A percentile compares a stretch with the other conserved stretches of the same genome.
Conservation (phyloP, 2,888 invertebrate genomes). For the Harpalus rufipes region DNA sequence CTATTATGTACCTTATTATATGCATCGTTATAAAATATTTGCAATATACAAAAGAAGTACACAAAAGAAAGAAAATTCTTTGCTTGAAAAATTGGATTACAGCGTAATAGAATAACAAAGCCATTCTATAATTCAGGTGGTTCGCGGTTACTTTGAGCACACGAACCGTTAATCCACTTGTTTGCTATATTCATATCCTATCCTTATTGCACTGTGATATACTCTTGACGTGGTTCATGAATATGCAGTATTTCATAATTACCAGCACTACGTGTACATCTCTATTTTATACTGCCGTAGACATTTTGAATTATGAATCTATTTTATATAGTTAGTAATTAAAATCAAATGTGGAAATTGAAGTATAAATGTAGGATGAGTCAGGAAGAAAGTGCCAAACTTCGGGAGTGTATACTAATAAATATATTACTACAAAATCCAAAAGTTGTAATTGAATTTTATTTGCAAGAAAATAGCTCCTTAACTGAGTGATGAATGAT, state of each 20-base stretch:
- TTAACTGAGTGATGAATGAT: no score
- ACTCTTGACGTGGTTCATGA: slow-evolving; percentile 20
- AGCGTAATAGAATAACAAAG: slow-evolving; percentile 20
- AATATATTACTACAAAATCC: no score
- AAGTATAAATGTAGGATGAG: no score
- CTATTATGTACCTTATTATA: no score
- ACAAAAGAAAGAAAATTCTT: not conserved
- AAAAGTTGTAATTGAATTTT: no score
- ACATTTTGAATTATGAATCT: not conserved
- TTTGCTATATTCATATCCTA: slow-evolving; percentile 42
- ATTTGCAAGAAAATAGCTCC: no score
- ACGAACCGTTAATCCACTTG: slow-evolving; percentile 25
- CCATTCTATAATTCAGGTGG: slow-evolving; percentile 37
- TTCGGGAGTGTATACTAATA: no score
- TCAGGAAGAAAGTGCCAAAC: no score
- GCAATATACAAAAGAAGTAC: not conserved
- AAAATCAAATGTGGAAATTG: no score
- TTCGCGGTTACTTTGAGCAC: slow-evolving; percentile 25
- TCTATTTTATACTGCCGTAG: not conserved
- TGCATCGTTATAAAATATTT: not conserved
- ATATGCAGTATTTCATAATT: slow-evolving; percentile 22
- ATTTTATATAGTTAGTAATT: no score
- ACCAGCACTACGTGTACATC: not conserved
- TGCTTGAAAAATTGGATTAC: not conserved
- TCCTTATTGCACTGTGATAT: slow-evolving; percentile 8